A percentile compares a stretch with the other conserved stretches of the same genome.
Conservation (phyloP, 2,797 vertebrate species). For the Podarcis siculus region DNA sequence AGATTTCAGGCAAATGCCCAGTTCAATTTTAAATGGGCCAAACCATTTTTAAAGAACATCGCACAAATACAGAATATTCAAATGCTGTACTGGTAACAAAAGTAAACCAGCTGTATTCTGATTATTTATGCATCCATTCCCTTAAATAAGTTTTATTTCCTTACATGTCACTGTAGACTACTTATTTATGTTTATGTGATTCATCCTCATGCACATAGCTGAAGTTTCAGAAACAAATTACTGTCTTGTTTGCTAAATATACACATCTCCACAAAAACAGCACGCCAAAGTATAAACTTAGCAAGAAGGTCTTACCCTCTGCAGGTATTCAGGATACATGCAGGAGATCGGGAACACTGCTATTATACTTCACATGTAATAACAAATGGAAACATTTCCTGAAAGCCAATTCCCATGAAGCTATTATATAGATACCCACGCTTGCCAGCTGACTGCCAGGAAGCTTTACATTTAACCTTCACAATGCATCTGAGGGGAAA, state of each 20-base stretch:
- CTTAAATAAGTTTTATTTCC: background rate
- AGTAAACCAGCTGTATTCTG: background rate
- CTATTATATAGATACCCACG: background rate
- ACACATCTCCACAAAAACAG: background rate
- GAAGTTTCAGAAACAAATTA: background rate
- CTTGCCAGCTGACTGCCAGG: background rate
- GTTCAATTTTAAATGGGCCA: background rate
- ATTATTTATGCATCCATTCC: background rate
- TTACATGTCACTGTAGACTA: background rate
- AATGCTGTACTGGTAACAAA: background rate
- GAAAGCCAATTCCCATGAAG: slow-evolving; percentile 9
- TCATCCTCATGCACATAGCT: background rate
- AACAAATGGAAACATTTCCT: background rate
- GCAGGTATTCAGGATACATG: background rate
- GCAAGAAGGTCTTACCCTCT: background rate
- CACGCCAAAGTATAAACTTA: background rate
- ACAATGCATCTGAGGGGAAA: background rate
- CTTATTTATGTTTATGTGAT: background rate
- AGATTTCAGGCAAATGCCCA: background rate
- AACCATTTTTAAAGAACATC: background rate
- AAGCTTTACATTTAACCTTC: slow-evolving; percentile 1
- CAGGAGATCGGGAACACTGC: background rate
- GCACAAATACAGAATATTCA: background rate
- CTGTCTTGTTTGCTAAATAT: background rate
- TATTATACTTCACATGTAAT: background rate